Percentiles rank a stretch among this genome's conserved stretches.
Evolutionary conservation across 2,113 vertebrate genomes (phyloP).

Genomic region (Dipodomys merriami): DNA sequence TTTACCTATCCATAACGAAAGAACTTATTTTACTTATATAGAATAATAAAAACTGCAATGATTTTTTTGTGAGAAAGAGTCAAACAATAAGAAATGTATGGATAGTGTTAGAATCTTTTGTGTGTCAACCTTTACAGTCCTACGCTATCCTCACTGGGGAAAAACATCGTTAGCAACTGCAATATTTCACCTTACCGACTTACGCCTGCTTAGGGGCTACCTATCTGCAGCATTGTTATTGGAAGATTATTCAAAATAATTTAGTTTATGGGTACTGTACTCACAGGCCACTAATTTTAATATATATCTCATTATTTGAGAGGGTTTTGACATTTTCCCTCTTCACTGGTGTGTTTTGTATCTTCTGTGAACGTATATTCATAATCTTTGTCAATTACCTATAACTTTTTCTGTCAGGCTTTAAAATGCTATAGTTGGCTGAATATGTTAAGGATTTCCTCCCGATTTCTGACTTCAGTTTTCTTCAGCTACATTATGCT

Average conservation of each 20-base stretch:
- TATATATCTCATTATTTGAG: not conserved
- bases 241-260: not conserved
- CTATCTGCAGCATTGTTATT: not conserved
- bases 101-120: too few species aligned
- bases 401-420: not conserved
- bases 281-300: not conserved
- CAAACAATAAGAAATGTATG: not conserved
- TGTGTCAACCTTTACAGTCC: not conserved
- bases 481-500: not conserved
- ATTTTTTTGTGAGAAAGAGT: not conserved
- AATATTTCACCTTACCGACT: rapidly evolving
- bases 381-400: not conserved
- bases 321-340: not conserved
- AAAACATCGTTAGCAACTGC: not conserved
- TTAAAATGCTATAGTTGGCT: not conserved
- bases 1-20: not conserved
- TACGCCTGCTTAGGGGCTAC: rapidly evolving
- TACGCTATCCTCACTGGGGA: not conserved
- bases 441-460: not conserved
- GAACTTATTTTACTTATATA: not conserved
- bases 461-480: not conserved
- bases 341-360: not conserved
- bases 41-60: not conserved
- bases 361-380: not conserved
- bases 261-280: not conserved